A percentile compares a stretch with the other conserved stretches of the same genome.
Conservation (phyloP, 2,113 vertebrate genomes). For the Donacobius atricapilla region DNA sequence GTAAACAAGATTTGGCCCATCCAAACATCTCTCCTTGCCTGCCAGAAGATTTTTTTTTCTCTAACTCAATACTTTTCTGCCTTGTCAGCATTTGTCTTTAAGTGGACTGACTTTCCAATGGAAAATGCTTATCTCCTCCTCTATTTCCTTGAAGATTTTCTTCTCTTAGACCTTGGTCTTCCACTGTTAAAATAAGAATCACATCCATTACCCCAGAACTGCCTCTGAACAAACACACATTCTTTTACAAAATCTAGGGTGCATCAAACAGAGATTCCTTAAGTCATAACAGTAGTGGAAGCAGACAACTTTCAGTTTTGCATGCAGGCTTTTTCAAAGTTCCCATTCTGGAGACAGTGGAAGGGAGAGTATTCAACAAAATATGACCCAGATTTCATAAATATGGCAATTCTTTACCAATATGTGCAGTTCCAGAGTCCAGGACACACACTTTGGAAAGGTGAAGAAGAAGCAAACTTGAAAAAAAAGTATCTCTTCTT, state of each 20-base stretch:
- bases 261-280: background rate
- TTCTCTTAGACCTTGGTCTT: background rate
- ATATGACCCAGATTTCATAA: background rate
- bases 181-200: background rate
- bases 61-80: background rate
- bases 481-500: background rate
- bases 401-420: background rate
- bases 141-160: background rate
- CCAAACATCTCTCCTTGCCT: background rate
- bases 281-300: background rate
- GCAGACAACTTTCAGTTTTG: background rate
- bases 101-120: no score
- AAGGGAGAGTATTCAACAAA: background rate
- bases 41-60: background rate
- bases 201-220: background rate
- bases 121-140: background rate
- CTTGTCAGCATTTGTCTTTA: background rate
- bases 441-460: background rate
- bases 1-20: background rate
- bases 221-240: background rate
- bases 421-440: background rate
- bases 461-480: background rate
- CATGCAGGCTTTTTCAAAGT: background rate
- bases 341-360: background rate
- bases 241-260: background rate